Evolutionary conservation across 2,888 invertebrate genomes (phyloP).

Genomic region (Dysmachus trigonus): DNA sequence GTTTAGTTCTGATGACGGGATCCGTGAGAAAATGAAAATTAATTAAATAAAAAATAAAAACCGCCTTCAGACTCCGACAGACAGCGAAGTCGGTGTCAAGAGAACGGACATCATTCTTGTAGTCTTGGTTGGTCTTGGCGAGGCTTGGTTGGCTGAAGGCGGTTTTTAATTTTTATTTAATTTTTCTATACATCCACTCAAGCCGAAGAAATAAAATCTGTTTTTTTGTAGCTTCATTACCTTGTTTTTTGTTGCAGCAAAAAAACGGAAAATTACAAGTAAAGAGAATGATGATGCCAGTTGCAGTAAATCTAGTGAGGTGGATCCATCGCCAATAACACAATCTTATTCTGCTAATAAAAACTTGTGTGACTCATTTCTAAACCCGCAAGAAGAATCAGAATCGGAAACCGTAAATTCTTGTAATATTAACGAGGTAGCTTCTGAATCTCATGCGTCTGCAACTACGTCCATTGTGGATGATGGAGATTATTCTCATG

Average conservation of each 20-base stretch:
- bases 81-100: too few relatives aligned
- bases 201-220: too few relatives aligned
- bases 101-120: too few relatives aligned
- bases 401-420: neutral
- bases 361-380: slow-evolving; percentile 4
- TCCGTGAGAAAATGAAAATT: too few relatives aligned
- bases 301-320: neutral
- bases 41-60: too few relatives aligned
- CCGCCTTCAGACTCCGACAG: too few relatives aligned
- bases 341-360: neutral
- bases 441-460: slow-evolving; percentile 1
- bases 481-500: neutral
- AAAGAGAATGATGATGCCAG: neutral
- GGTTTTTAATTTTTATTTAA: too few relatives aligned
- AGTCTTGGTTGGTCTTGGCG: too few relatives aligned
- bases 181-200: too few relatives aligned
- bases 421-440: neutral
- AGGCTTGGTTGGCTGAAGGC: too few relatives aligned
- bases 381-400: neutral
- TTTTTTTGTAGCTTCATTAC: too few relatives aligned
- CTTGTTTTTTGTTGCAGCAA: neutral
- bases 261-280: neutral
- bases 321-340: neutral
- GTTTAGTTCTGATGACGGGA: too few relatives aligned
- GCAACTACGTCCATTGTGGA: neutral